Conservation (phyloP, 2,888 invertebrate genomes). For the Amiota mariae region DNA sequence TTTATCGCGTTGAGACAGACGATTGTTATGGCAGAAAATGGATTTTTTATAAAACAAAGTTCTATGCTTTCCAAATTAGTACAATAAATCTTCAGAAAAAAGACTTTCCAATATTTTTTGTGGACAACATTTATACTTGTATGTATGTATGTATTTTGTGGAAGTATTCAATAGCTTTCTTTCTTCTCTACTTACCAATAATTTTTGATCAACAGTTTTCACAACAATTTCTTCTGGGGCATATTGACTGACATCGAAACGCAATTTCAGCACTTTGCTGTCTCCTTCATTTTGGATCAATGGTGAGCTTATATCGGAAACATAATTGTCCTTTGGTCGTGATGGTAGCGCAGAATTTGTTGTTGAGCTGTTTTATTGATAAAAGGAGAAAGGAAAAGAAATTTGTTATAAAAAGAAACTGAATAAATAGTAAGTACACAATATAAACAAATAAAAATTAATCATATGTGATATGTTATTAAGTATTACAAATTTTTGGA, state of each 20-base stretch:
- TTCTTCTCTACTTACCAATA: conserved; percentile 81
- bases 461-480: background rate
- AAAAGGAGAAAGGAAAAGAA: background rate
- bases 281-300: conserved; percentile 90
- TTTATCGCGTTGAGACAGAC: no score
- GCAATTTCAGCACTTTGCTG: conserved; percentile 92
- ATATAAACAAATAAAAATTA: conserved; percentile 6
- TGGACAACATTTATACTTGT: no score
- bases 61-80: no score
- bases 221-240: conserved; percentile 98
- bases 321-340: conserved; percentile 75
- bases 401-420: conserved; percentile 46
- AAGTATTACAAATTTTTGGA: background rate
- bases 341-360: conserved; percentile 74
- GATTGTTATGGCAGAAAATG: no score
- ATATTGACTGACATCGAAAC: conserved; percentile 98
- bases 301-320: conserved; percentile 93
- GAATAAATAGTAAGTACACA: background rate
- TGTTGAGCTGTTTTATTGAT: conserved; percentile 67
- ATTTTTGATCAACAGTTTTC: conserved; percentile 97
- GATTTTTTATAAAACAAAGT: no score
- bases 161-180: no score
- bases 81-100: no score
- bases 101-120: no score
- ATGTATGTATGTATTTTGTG: no score